These are phyloP conservation scores for Orthonyx spaldingii DNA, from an alignment of 2,113 vertebrate species.

Conservation along the genomic window DNA sequence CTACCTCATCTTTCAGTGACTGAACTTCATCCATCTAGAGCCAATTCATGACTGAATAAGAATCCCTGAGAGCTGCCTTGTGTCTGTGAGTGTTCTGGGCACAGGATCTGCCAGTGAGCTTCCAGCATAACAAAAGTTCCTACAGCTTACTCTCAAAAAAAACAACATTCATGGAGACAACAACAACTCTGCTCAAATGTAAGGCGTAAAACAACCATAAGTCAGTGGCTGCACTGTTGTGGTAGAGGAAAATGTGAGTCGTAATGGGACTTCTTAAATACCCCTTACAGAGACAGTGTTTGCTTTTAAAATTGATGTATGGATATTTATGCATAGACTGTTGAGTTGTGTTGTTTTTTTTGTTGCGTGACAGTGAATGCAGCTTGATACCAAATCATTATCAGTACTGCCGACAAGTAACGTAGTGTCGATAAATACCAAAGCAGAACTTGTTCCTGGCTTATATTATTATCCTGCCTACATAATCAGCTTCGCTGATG, in stretches of 20 bases:
- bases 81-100: neutral
- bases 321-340: neutral
- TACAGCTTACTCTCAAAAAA: neutral
- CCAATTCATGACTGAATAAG: neutral
- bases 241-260: neutral
- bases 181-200: neutral
- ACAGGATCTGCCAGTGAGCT: neutral
- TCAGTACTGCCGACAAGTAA: neutral
- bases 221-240: neutral
- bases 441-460: neutral
- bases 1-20: neutral
- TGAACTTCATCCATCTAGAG: neutral
- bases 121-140: neutral
- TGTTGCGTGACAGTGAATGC: neutral
- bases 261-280: neutral
- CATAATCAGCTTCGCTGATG: neutral
- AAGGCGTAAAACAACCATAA: rapidly evolving
- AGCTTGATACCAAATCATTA: neutral
- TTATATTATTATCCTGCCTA: neutral
- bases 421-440: neutral
- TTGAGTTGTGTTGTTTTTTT: neutral
- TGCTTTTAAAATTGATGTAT: neutral
- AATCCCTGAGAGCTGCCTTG: neutral
- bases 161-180: neutral
- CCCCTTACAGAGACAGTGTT: neutral